phyloP scores from a whole-genome alignment of 2,113 vertebrate genomes.

The Sphyrna mokarran region DNA sequence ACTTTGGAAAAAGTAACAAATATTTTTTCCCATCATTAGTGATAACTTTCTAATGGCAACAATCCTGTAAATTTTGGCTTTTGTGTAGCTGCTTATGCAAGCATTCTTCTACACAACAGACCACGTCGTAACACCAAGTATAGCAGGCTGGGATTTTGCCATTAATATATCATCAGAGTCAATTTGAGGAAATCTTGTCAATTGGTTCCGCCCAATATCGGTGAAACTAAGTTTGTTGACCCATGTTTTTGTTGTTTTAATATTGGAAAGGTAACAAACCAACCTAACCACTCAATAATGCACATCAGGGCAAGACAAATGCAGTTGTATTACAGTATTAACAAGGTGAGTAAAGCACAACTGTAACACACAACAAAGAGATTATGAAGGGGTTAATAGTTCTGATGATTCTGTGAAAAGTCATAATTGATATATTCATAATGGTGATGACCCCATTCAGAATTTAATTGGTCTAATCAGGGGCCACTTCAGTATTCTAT shows the following conservation, averaged over 20 bases:
- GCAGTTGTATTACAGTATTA: background rate
- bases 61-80: background rate
- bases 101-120: background rate
- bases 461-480: background rate
- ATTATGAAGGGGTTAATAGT: background rate
- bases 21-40: background rate
- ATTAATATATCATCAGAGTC: background rate
- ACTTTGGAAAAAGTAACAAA: background rate
- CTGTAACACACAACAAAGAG: background rate
- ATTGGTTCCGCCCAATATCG: background rate
- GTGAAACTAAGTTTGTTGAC: background rate
- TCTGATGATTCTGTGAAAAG: background rate
- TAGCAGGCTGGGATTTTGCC: background rate
- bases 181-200: background rate
- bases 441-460: background rate
- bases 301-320: background rate
- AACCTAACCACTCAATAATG: background rate
- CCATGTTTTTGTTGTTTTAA: background rate
- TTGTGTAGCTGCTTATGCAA: background rate
- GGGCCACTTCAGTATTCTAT: background rate
- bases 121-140: background rate
- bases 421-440: background rate
- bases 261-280: background rate
- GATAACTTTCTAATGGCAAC: background rate
- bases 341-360: background rate